phyloP scores from a whole-genome alignment of 2,888 invertebrate genomes.

The Rhamnusium bicolor region DNA sequence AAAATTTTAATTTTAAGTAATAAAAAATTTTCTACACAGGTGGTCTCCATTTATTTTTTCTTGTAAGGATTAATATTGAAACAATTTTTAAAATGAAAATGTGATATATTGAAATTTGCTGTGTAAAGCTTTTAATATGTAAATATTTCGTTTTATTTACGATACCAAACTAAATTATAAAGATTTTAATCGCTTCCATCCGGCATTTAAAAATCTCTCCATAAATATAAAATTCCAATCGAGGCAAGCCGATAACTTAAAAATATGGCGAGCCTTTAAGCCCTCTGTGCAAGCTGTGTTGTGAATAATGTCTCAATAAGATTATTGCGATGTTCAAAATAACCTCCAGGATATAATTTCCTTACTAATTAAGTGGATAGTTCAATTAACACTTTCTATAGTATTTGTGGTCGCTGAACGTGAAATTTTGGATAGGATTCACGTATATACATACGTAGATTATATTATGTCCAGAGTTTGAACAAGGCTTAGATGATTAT shows the following conservation, averaged over 20 bases:
- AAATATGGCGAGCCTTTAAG: conserved; percentile 16
- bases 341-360: conserved; percentile 16
- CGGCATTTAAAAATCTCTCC: conserved; percentile 17
- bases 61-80: too few species aligned
- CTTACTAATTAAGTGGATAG: conserved; percentile 36
- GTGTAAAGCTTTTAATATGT: background rate
- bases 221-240: conserved; percentile 26
- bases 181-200: conserved; percentile 23
- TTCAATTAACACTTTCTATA: conserved; percentile 38
- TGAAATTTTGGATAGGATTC: conserved; percentile 29
- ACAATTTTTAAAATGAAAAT: too few species aligned
- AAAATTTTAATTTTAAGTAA: too few species aligned
- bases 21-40: too few species aligned
- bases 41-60: too few species aligned
- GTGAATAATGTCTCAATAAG: conserved; percentile 25
- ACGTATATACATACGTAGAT: conserved; percentile 43
- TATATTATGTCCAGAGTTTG: conserved; percentile 51
- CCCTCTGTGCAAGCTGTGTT: background rate
- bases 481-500: conserved; percentile 34
- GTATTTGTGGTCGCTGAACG: conserved; percentile 30
- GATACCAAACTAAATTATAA: conserved; percentile 7
- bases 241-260: conserved; percentile 16
- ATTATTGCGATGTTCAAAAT: conserved; percentile 7
- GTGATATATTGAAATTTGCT: background rate
- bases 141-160: background rate